A percentile compares a stretch with the other conserved stretches of the same genome.
Evolutionary conservation across 1,140 invertebrate species (phyloP).

Genomic region (Elymnias hypermnestra): DNA sequence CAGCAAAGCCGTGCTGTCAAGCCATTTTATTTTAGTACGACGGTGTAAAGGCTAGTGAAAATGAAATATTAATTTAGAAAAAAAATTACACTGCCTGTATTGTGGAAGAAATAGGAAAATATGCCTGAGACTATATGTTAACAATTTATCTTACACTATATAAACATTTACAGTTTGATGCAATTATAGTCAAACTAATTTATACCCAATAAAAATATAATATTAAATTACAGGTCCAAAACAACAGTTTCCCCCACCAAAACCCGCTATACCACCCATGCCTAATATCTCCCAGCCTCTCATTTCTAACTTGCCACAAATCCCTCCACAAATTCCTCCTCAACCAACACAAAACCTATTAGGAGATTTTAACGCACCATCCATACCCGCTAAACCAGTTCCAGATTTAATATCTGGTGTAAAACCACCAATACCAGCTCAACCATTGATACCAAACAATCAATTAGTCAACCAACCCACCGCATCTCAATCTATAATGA

Average conservation of each 20-base stretch:
- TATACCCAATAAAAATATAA: background rate
- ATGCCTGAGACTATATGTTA: no score
- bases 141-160: no score
- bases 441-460: constrained; percentile 19
- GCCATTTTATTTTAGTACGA: no score
- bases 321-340: constrained; percentile 24
- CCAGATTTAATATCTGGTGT: constrained; percentile 62
- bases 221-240: constrained; percentile 35
- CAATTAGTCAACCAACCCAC: constrained; percentile 24
- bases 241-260: constrained; percentile 47
- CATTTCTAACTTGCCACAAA: constrained; percentile 18
- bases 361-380: constrained; percentile 18
- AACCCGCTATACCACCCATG: constrained; percentile 58
- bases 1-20: no score
- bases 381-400: constrained; percentile 43
- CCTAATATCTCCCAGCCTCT: constrained; percentile 45
- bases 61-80: no score
- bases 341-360: constrained; percentile 28
- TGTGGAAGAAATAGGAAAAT: no score
- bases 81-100: no score
- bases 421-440: constrained; percentile 38
- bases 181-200: no score
- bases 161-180: no score
- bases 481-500: constrained; percentile 18
- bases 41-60: no score